These are phyloP conservation scores for Microplitis manilae DNA, from an alignment of 2,888 invertebrate genomes.

Conservation along the genomic window DNA sequence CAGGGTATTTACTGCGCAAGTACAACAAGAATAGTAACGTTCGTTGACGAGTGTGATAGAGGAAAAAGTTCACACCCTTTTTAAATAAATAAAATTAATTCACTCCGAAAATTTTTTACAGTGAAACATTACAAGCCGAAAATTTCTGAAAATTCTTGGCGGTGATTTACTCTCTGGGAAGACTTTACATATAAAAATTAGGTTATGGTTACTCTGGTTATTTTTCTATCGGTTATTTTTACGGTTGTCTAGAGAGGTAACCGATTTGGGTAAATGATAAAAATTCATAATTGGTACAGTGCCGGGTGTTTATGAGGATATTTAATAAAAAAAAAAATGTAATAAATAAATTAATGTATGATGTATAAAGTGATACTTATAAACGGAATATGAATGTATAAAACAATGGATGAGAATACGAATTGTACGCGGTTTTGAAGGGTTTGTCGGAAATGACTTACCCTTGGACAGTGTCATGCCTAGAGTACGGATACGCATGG, in stretches of 20 bases:
- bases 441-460: constrained; percentile 69
- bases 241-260: not conserved
- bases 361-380: not conserved
- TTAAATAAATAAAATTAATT: too few species aligned
- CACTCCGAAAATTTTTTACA: too few species aligned
- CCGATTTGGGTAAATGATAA: not conserved
- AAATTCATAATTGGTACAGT: not conserved
- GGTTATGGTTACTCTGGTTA: not conserved
- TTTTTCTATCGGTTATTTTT: not conserved
- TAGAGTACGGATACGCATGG: constrained; percentile 70
- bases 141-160: too few species aligned
- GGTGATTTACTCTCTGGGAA: too few species aligned
- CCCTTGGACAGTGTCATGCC: constrained; percentile 71
- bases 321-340: too few species aligned
- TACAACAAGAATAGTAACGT: too few species aligned
- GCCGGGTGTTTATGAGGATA: not conserved
- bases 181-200: too few species aligned
- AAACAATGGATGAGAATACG: not conserved
- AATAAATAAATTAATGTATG: too few species aligned
- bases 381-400: not conserved
- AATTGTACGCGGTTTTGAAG: not conserved
- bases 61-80: too few species aligned
- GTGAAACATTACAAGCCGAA: too few species aligned
- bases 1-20: too few species aligned
- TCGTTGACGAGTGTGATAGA: too few species aligned